phyloP scores from a whole-genome alignment of 2,113 vertebrate species.

The Tragulus kanchil region DNA sequence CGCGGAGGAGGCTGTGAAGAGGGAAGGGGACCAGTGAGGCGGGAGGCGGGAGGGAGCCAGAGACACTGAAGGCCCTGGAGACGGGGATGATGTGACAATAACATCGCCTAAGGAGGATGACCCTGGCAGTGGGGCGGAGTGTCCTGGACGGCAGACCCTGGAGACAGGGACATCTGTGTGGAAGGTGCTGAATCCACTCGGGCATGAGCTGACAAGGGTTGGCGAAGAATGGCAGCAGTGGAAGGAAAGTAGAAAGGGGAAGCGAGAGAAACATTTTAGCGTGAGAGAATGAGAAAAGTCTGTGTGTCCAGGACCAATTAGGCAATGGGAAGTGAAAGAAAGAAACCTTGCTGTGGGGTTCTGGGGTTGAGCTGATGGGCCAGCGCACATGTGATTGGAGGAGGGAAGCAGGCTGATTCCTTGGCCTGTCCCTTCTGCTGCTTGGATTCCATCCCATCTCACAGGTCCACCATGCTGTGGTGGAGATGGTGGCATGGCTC shows the following conservation, averaged over 20 bases:
- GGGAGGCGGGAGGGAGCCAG: not conserved
- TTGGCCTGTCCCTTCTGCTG: not conserved
- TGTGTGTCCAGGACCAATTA: not conserved
- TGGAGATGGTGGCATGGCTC: not conserved
- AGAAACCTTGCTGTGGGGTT: not conserved
- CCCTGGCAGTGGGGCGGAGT: not conserved
- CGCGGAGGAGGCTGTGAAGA: not conserved
- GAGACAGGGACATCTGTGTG: conserved; percentile 1
- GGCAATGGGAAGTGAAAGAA: conserved; percentile 49
- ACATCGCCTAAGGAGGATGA: not conserved
- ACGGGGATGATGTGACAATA: not conserved
- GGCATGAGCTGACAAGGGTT: conserved; percentile 46
- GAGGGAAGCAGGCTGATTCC: not conserved
- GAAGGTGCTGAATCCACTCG: conserved; percentile 62
- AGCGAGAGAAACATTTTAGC: not conserved
- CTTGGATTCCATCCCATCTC: not conserved
- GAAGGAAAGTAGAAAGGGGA: conserved; percentile 48
- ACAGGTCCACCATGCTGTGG: not conserved
- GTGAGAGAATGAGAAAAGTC: conserved; percentile 34
- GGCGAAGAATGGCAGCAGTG: not conserved
- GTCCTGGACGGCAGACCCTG: conserved; percentile 24
- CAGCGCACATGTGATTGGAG: not conserved
- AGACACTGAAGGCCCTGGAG: not conserved
- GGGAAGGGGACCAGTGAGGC: not conserved
- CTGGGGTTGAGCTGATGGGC: not conserved